Conservation (phyloP, 2,888 invertebrate genomes). For the Homarus gammarus region DNA sequence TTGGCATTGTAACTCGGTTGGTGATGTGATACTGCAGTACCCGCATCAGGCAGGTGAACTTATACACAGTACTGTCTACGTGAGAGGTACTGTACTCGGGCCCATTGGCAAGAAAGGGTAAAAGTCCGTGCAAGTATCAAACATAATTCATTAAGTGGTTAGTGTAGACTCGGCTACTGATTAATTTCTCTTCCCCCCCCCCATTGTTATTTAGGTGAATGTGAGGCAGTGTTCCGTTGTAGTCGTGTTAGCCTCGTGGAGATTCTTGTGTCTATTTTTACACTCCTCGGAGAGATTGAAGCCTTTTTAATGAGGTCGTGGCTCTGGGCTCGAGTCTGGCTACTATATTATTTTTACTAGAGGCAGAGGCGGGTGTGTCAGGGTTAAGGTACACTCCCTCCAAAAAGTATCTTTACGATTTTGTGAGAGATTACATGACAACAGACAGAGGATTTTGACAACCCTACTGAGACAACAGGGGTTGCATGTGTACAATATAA, state of each 20-base stretch:
- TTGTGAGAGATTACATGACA: no score
- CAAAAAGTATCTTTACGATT: no score
- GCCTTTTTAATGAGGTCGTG: background rate
- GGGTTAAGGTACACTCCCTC: no score
- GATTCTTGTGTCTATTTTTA: background rate
- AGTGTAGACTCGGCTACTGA: background rate
- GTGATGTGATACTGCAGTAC: conserved; percentile 8
- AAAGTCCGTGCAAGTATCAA: conserved; percentile 9
- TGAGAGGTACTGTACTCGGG: background rate
- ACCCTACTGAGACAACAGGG: no score
- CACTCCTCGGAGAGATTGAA: background rate
- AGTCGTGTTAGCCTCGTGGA: conserved; percentile 8
- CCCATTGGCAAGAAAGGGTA: no score
- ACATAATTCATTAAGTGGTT: conserved; percentile 2
- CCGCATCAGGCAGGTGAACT: background rate
- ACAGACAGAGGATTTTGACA: no score
- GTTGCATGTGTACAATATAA: no score
- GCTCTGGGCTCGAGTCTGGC: no score
- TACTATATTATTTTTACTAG: no score
- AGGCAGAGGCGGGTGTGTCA: no score
- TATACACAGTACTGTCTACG: conserved; percentile 8
- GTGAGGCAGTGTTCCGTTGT: conserved; percentile 13
- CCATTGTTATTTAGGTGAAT: background rate
- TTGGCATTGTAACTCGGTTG: background rate
- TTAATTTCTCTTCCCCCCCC: background rate